Conservation (phyloP, 1,140 invertebrate genomes). For the Hyles euphorbiae region DNA sequence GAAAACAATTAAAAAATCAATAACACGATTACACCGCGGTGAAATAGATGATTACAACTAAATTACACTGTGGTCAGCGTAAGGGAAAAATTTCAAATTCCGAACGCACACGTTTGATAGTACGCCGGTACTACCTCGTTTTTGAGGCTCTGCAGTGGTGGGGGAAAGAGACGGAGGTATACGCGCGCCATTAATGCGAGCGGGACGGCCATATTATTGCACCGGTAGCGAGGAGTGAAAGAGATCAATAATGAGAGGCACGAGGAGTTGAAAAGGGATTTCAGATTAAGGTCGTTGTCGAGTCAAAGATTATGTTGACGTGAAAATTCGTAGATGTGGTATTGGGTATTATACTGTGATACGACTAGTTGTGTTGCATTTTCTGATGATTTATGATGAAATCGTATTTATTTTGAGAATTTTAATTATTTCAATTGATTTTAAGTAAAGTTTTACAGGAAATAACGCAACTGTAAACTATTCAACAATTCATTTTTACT, state of each 20-base stretch:
- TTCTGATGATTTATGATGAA: too few species aligned
- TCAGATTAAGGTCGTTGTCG: slow-evolving; percentile 75
- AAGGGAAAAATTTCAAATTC: slow-evolving; percentile 57
- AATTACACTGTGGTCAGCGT: slow-evolving; percentile 43
- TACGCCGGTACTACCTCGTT: slow-evolving; percentile 65
- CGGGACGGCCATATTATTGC: slow-evolving; percentile 59
- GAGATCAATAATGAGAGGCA: slow-evolving; percentile 75
- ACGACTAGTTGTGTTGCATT: too few species aligned
- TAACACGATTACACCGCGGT: slow-evolving; percentile 13
- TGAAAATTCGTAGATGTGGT: slow-evolving; percentile 37
- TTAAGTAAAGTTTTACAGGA: too few species aligned
- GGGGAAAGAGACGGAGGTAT: slow-evolving; percentile 43
- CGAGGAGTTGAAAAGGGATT: slow-evolving; percentile 75
- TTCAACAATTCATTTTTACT: too few species aligned
- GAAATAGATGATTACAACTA: slow-evolving; percentile 9
- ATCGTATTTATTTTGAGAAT: too few species aligned
- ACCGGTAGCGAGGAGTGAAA: slow-evolving; percentile 75
- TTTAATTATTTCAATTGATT: too few species aligned
- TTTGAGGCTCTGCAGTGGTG: slow-evolving; percentile 72
- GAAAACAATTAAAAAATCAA: slow-evolving; percentile 15
- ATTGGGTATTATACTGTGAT: neutral
- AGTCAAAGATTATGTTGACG: slow-evolving; percentile 58
- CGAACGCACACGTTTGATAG: slow-evolving; percentile 56
- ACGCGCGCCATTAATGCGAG: slow-evolving; percentile 27
- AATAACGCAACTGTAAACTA: too few species aligned